Conservation (phyloP, 2,797 vertebrate genomes). For the Clarias platycephalus region DNA sequence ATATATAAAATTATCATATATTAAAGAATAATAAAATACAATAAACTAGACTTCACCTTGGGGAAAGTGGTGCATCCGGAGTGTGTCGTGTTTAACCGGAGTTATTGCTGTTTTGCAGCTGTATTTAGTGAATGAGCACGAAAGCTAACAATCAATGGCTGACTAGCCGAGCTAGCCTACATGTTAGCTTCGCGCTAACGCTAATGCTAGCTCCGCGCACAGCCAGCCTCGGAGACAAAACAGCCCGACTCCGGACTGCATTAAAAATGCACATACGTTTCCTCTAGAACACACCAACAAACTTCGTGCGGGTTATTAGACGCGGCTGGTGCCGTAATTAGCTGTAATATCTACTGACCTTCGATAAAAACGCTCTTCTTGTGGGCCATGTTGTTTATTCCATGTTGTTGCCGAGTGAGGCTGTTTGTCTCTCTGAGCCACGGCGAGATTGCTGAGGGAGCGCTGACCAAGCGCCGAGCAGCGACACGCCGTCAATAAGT, state of each 20-base stretch:
- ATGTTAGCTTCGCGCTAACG: conserved; percentile 1
- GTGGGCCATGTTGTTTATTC: conserved; percentile 75
- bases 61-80: background rate
- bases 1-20: background rate
- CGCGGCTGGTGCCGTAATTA: too few relatives aligned
- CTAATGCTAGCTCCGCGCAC: conserved; percentile 19
- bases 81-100: background rate
- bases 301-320: background rate
- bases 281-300: background rate
- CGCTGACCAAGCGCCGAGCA: conserved; percentile 9
- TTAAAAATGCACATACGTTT: background rate
- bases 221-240: conserved; percentile 16
- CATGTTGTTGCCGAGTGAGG: conserved; percentile 63
- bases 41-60: background rate
- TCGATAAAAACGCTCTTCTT: conserved; percentile 72
- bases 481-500: conserved; percentile 14
- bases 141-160: conserved; percentile 19
- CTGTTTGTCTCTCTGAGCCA: conserved; percentile 40
- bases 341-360: conserved; percentile 65
- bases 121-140: background rate
- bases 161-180: conserved; percentile 11
- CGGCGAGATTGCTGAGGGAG: conserved; percentile 25
- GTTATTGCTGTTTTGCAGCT: background rate
- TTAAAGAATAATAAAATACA: too few relatives aligned
- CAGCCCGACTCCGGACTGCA: background rate